Evolutionary conservation across 1,140 invertebrate species (phyloP).

Genomic region (Chymomyza costata): DNA sequence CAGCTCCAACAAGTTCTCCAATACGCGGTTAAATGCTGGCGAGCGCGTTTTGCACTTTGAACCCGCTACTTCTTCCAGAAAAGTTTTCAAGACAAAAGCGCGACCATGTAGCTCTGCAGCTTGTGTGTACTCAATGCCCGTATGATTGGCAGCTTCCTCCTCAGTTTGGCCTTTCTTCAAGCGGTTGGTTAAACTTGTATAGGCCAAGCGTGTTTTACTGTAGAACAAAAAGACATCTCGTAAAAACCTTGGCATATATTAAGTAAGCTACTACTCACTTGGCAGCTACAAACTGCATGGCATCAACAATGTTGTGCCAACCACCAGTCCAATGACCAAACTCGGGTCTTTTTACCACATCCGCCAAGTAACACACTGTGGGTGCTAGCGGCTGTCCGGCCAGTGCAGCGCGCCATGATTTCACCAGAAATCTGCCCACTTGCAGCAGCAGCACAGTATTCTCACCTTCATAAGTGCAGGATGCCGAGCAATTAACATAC

Average conservation of each 20-base stretch:
- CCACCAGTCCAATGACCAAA: conserved; percentile 79
- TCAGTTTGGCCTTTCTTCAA: conserved; percentile 78
- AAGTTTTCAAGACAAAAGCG: conserved; percentile 82
- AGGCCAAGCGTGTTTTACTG: conserved; percentile 82
- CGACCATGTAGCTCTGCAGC: conserved; percentile 88
- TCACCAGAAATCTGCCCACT: conserved; percentile 88
- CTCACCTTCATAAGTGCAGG: conserved; percentile 96
- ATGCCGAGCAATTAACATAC: conserved; percentile 86
- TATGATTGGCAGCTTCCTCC: conserved; percentile 90
- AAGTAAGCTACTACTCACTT: conserved; percentile 78
- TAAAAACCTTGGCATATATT: not conserved
- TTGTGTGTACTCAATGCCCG: conserved; percentile 85
- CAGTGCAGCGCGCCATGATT: conserved; percentile 81
- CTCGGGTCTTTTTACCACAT: conserved; percentile 55
- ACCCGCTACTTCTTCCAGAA: conserved; percentile 77
- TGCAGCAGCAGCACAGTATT: conserved; percentile 94
- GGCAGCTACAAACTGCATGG: conserved; percentile 82
- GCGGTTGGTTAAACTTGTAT: conserved; percentile 80
- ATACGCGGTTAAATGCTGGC: conserved; percentile 78
- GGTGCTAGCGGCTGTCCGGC: conserved; percentile 78
- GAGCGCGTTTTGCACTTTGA: conserved; percentile 67
- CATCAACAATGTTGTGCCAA: conserved; percentile 79
- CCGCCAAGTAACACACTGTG: conserved; percentile 81
- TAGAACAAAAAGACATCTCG: conserved; percentile 42
- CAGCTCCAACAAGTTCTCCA: conserved; percentile 84